Evolutionary conservation across 2,888 invertebrate species (phyloP).

Genomic region (Gastrophysa polygoni): DNA sequence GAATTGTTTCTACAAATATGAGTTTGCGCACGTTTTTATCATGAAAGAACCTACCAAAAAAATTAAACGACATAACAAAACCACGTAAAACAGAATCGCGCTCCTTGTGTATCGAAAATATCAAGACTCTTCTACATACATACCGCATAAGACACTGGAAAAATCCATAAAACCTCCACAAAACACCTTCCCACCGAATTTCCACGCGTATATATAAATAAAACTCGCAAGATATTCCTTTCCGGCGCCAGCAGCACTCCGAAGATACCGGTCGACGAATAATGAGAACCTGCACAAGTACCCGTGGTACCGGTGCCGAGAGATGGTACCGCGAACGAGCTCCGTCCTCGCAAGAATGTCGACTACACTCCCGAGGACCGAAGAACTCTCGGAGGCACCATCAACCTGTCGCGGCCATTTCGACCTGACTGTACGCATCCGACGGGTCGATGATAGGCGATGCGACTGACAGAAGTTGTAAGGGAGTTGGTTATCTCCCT

Average conservation of each 20-base stretch:
- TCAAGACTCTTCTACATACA: too few species aligned
- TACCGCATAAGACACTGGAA: not conserved
- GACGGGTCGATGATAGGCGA: too few species aligned
- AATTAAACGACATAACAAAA: too few species aligned
- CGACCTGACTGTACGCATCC: slow-evolving; percentile 12
- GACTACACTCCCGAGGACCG: slow-evolving; percentile 45
- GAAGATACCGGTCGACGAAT: slow-evolving; percentile 44
- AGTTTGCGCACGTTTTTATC: too few species aligned
- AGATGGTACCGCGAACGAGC: slow-evolving; percentile 31
- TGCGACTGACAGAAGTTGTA: too few species aligned
- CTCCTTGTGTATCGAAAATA: too few species aligned
- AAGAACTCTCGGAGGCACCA: slow-evolving; percentile 9
- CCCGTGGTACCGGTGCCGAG: slow-evolving; percentile 44
- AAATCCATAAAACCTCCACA: not conserved
- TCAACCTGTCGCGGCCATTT: slow-evolving; percentile 11
- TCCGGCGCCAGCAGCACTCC: slow-evolving; percentile 46
- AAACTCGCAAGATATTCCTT: not conserved
- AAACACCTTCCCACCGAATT: not conserved
- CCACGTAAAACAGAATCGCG: too few species aligned
- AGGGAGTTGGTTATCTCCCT: too few species aligned
- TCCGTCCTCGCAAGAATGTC: slow-evolving; percentile 44
- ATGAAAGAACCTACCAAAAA: too few species aligned
- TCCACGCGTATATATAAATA: not conserved
- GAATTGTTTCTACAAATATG: too few species aligned
- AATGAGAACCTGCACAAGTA: slow-evolving; percentile 44